Percentiles rank a stretch among this genome's conserved stretches.
Conservation (phyloP, 1,140 invertebrate genomes). For the Lordiphosa stackelbergi region DNA sequence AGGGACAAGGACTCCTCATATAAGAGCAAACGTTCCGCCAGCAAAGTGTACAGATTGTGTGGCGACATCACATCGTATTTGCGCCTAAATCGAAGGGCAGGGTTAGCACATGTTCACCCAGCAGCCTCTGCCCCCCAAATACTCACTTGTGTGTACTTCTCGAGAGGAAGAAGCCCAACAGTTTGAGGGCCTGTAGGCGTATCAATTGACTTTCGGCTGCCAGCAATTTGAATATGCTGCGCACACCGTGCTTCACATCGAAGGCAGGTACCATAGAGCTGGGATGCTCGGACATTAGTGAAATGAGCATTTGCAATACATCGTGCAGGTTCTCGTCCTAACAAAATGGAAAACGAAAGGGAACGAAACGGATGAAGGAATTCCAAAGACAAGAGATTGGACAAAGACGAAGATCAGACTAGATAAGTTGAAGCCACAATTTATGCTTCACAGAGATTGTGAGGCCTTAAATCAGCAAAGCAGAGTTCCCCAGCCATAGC, state of each 20-base stretch:
- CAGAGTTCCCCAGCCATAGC: no score
- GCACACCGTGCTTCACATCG: slow-evolving; percentile 96
- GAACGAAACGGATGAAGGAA: no score
- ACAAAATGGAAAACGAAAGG: background rate
- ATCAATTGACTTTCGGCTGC: slow-evolving; percentile 97
- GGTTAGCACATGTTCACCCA: no score
- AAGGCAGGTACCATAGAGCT: slow-evolving; percentile 99
- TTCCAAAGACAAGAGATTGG: no score
- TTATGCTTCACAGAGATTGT: no score
- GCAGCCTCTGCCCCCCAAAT: background rate
- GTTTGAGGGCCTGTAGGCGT: slow-evolving; percentile 95
- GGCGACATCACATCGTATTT: slow-evolving; percentile 99
- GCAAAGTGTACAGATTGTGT: slow-evolving; percentile 97
- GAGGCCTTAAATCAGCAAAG: no score
- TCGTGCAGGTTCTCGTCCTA: slow-evolving; percentile 99
- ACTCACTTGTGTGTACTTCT: slow-evolving; percentile 95
- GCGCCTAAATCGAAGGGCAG: slow-evolving; percentile 80
- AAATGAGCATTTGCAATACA: slow-evolving; percentile 97
- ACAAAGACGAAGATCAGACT: no score
- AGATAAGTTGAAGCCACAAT: no score
- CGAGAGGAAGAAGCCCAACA: slow-evolving; percentile 96
- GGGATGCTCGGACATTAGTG: slow-evolving; percentile 98
- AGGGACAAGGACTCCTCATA: slow-evolving; percentile 93
- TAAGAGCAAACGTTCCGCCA: slow-evolving; percentile 93
- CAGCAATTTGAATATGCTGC: slow-evolving; percentile 97